Evolutionary conservation across 2,113 vertebrate genomes (phyloP).

Genomic region (Mobula birostris): DNA sequence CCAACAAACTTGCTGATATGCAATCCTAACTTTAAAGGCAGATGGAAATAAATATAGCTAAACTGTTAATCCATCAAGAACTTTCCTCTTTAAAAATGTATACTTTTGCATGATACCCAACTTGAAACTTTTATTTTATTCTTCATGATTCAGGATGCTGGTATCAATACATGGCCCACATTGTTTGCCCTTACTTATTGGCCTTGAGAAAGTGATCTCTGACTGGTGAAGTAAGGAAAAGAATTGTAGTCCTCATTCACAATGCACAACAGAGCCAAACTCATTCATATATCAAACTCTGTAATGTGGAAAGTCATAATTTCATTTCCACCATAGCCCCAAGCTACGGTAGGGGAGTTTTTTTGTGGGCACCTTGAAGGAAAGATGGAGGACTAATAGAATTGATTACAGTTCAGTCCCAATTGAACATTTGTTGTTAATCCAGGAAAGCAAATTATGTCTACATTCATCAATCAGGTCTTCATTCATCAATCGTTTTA

Average conservation of each 20-base stretch:
- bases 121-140: no score
- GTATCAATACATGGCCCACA: no score
- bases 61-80: neutral
- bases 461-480: no score
- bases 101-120: neutral
- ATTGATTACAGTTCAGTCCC: neutral
- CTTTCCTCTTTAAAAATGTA: neutral
- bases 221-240: neutral
- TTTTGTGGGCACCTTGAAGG: neutral
- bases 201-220: neutral
- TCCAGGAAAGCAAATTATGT: neutral
- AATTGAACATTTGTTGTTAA: neutral
- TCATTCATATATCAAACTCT: neutral
- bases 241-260: neutral
- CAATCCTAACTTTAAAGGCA: neutral
- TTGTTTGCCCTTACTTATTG: no score
- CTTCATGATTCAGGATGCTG: no score
- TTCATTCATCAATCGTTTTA: no score
- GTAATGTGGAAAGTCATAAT: neutral
- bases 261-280: neutral
- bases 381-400: neutral
- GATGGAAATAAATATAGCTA: neutral
- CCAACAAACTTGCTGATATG: neutral
- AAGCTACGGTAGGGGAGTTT: neutral
- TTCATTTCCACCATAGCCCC: neutral